These are phyloP conservation scores for Peromyscus aztecus DNA, from an alignment of 2,797 vertebrate species.

Conservation along the genomic window DNA sequence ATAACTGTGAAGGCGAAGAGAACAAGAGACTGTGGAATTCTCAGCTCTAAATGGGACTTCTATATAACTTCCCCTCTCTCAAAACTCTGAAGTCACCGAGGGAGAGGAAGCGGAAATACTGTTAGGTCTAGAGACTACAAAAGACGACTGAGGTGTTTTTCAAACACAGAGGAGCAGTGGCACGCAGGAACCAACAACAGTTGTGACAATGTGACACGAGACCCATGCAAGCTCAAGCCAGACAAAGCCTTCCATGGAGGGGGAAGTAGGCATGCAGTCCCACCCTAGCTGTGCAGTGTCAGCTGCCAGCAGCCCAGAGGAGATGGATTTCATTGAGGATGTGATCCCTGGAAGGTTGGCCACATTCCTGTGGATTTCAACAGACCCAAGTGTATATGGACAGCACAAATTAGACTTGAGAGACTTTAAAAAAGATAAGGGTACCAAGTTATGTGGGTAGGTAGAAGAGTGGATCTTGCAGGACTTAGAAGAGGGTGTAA, in stretches of 20 bases:
- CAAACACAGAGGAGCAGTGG: neutral
- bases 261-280: neutral
- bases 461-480: neutral
- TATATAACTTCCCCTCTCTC: neutral
- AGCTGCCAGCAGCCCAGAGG: neutral
- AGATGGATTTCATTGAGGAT: neutral
- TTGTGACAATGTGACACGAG: neutral
- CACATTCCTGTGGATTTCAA: neutral
- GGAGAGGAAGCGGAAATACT: neutral
- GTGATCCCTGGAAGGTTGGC: neutral
- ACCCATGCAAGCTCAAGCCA: neutral
- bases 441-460: neutral
- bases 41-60: neutral
- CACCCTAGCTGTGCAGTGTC: neutral
- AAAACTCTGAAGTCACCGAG: neutral
- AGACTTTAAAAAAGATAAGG: neutral
- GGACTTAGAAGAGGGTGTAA: neutral
- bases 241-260: neutral
- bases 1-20: neutral
- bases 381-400: neutral
- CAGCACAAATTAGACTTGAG: neutral
- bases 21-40: neutral
- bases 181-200: neutral
- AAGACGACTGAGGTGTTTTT: neutral
- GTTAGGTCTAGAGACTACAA: neutral